Evolutionary conservation across 2,113 vertebrate genomes (phyloP), one percentile per base, ranked within the genome.

Genomic region (Cepphus grylle): DNA sequence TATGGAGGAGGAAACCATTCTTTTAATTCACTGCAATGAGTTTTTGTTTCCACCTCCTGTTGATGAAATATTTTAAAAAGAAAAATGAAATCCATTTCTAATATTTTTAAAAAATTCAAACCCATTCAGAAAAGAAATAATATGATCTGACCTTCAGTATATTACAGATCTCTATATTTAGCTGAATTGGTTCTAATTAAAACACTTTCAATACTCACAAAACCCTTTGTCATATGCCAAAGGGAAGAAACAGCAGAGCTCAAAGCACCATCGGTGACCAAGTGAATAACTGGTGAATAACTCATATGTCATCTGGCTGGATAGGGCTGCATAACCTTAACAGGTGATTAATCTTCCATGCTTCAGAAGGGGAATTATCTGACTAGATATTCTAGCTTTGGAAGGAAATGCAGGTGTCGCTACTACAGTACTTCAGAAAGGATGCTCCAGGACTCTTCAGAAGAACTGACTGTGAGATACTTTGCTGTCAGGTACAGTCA

Each of bases 211-310:
- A 13, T 43, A 38, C 47, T 72, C n/a, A 80, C 23, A 83, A 88
- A 82, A 12, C 10, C 3, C 18, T 70, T 32, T 52, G 11, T n/a
- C 29, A 40, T 21, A 42, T 42, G 16, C 12, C n/a, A 76, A 80
- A 76, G 16, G 5, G 11, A 93, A 76, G 12, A 43, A 80, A 91
- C 25, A 55, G 7, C 16, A 80, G 32, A 63, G 19, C 34, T 67
- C 34, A 79, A 73, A 77, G 45, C 23, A 47, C 26, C 40, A 63
- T 3, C 0, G 0, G 58, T 85, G 26, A 2, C n/a, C 11, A 42
- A 66, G 45, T 73, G 23, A 83, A 29, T 65, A 88, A 59, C 34
- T 36, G 30, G 13, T 74, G 30, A 67, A 34, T 38, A 94, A 78
- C 14, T 19, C 7, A 1, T 10, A 26, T 27, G 14, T 65, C 63